Evolutionary conservation across 2,888 invertebrate species (phyloP).

Genomic region (Laspeyria flexula): DNA sequence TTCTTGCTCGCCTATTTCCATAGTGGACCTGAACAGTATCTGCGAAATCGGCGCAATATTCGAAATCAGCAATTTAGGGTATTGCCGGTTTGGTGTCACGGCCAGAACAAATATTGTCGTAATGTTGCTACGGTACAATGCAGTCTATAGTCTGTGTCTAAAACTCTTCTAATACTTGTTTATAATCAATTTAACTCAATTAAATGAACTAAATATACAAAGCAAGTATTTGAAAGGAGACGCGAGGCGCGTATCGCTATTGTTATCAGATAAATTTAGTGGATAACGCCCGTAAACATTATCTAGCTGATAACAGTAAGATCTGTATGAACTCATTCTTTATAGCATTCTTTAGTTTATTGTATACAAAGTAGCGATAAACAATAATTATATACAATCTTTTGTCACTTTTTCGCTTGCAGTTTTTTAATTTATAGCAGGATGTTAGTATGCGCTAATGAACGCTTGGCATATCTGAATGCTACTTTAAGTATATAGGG

Average conservation of each 20-base stretch:
- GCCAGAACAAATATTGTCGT: constrained; percentile 56
- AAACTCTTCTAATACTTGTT: background rate
- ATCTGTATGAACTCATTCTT: constrained; percentile 65
- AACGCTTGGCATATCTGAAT: background rate
- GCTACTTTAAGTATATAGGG: too few species aligned
- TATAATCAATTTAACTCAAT: background rate
- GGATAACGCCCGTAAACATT: constrained; percentile 69
- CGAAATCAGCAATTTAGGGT: constrained; percentile 54
- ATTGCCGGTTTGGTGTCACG: constrained; percentile 57
- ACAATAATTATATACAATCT: background rate
- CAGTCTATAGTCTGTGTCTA: constrained; percentile 10
- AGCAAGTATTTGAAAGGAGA: constrained; percentile 41
- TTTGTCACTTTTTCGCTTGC: background rate
- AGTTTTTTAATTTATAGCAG: background rate
- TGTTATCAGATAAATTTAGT: constrained; percentile 70
- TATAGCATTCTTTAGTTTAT: constrained; percentile 47
- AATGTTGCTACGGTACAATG: constrained; percentile 53
- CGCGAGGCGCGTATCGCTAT: constrained; percentile 34
- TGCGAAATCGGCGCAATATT: constrained; percentile 56
- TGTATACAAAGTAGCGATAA: constrained; percentile 11
- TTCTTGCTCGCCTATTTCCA: constrained; percentile 33
- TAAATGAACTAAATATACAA: constrained; percentile 10
- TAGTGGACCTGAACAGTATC: constrained; percentile 34
- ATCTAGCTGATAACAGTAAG: constrained; percentile 72
- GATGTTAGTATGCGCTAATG: background rate